Percentiles rank a stretch among this genome's conserved stretches.
Conservation (phyloP, 2,888 invertebrate species). For the Smittia aterrima region DNA sequence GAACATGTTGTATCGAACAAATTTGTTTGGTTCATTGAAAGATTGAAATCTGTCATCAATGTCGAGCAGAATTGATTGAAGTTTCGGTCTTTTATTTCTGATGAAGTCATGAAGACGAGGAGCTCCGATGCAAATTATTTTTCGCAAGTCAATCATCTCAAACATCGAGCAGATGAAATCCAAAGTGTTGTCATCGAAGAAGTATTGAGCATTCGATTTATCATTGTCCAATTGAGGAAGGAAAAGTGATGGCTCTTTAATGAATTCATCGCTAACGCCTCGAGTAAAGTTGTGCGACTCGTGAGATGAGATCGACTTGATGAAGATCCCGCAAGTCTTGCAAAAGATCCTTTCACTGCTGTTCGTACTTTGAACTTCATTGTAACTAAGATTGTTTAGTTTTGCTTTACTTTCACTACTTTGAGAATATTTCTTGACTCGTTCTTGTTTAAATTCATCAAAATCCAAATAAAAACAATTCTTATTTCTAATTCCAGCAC, state of each 20-base stretch:
- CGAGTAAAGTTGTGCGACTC: conserved; percentile 57
- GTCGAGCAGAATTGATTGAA: conserved; percentile 71
- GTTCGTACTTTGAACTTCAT: background rate
- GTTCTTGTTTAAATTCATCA: background rate
- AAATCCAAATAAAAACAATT: conserved; percentile 13
- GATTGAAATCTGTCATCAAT: conserved; percentile 71
- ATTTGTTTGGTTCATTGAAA: conserved; percentile 65
- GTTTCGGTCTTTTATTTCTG: conserved; percentile 49
- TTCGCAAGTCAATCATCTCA: conserved; percentile 60
- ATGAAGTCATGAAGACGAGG: conserved; percentile 75
- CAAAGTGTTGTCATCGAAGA: conserved; percentile 71
- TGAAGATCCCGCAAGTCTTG: conserved; percentile 1
- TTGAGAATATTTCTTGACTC: background rate
- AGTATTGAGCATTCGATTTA: conserved; percentile 83
- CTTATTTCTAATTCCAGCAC: conserved; percentile 58
- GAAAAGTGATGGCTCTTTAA: conserved; percentile 65
- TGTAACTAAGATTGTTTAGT: background rate
- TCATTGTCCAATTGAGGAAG: conserved; percentile 69
- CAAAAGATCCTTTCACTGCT: background rate
- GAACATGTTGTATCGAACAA: conserved; percentile 85
- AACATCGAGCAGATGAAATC: conserved; percentile 64
- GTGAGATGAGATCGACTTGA: conserved; percentile 51
- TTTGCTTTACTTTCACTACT: background rate
- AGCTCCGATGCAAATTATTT: conserved; percentile 81
- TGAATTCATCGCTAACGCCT: conserved; percentile 59